Evolutionary conservation across 2,797 vertebrate species (phyloP).

Genomic region (Crocodylus rhombifer): DNA sequence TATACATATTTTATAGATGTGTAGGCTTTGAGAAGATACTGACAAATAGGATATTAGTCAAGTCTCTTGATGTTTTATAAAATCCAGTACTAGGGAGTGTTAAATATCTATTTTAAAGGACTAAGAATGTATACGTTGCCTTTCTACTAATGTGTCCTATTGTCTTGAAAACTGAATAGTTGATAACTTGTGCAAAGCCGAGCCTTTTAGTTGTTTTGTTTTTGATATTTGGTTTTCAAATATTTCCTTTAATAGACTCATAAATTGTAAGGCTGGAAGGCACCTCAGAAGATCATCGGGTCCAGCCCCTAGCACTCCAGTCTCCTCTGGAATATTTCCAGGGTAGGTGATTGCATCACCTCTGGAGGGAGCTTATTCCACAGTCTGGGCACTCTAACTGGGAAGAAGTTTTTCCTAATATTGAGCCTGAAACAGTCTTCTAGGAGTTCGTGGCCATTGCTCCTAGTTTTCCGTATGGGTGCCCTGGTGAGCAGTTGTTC

Average conservation of each 20-base stretch:
- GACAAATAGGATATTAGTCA: not conserved
- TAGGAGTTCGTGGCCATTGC: too few species aligned
- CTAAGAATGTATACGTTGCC: not conserved
- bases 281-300: too few species aligned
- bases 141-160: not conserved
- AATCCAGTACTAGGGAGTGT: not conserved
- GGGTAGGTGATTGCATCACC: too few species aligned
- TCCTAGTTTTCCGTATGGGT: too few species aligned
- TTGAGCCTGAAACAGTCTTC: too few species aligned
- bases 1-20: fast-evolving
- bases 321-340: too few species aligned
- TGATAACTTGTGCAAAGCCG: not conserved
- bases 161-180: not conserved
- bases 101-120: not conserved
- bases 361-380: too few species aligned
- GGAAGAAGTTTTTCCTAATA: too few species aligned
- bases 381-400: too few species aligned
- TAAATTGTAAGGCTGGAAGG: too few species aligned
- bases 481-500: too few species aligned
- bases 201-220: not conserved
- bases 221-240: not conserved
- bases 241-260: not conserved
- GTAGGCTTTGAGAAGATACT: not conserved
- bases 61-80: not conserved
- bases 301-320: too few species aligned